Percentiles rank a stretch among this genome's conserved stretches.
phyloP scores from a whole-genome alignment of 2,888 invertebrate species.

The Seladonia tumulorum region DNA sequence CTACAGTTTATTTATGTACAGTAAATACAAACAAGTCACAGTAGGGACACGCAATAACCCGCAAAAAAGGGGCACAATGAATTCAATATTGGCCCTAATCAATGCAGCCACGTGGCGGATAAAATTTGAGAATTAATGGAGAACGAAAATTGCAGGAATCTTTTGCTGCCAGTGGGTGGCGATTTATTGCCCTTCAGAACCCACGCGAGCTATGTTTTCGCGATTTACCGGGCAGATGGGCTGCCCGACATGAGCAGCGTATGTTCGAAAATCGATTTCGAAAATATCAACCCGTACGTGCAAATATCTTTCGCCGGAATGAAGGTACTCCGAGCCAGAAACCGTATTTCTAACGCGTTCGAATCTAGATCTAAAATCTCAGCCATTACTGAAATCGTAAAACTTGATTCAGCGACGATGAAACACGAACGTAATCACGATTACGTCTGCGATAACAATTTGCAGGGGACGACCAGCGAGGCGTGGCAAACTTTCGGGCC shows the following conservation, averaged over 20 bases:
- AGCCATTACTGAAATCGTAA: not conserved
- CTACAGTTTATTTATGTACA: too few species aligned
- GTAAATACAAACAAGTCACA: too few species aligned
- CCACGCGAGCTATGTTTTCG: constrained; percentile 85
- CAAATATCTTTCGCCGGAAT: constrained; percentile 88
- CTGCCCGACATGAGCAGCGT: constrained; percentile 80
- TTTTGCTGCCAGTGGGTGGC: constrained; percentile 88
- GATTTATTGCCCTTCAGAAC: constrained; percentile 84
- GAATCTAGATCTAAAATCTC: not conserved
- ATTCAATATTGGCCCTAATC: not conserved
- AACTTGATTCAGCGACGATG: not conserved
- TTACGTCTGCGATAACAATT: not conserved
- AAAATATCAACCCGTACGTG: constrained; percentile 84
- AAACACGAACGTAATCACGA: not conserved
- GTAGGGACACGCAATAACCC: too few species aligned
- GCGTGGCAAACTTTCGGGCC: constrained; percentile 86
- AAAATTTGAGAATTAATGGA: constrained; percentile 30
- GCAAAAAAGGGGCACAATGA: not conserved
- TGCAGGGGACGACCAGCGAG: constrained; percentile 59
- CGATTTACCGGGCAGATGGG: constrained; percentile 86
- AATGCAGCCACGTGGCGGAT: not conserved
- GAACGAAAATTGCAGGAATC: constrained; percentile 85
- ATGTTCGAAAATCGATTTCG: constrained; percentile 72
- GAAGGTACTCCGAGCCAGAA: constrained; percentile 83
- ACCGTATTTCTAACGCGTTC: not conserved